Evolutionary conservation across 2,797 vertebrate genomes (phyloP).

Genomic region (Eulemur mongoz): DNA sequence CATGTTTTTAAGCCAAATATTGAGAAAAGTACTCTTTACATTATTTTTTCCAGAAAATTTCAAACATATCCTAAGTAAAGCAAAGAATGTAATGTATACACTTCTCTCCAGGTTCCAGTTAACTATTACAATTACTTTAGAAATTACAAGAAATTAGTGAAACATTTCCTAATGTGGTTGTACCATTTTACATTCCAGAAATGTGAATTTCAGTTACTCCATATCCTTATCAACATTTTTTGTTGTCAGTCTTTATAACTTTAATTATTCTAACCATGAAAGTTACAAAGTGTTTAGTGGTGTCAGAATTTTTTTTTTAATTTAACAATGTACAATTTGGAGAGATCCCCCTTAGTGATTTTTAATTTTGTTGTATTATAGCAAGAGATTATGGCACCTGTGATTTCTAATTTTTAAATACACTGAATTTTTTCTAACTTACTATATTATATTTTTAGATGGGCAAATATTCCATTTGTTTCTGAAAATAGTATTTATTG

Average conservation of each 20-base stretch:
- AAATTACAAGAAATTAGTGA: background rate
- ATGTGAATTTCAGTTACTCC: background rate
- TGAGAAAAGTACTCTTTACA: background rate
- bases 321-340: background rate
- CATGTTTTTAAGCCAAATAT: background rate
- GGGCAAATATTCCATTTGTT: background rate
- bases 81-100: background rate
- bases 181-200: background rate
- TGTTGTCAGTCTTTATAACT: background rate
- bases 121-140: background rate
- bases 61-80: background rate
- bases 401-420: background rate
- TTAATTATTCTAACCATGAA: background rate
- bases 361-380: background rate
- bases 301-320: background rate
- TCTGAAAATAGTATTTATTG: background rate
- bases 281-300: background rate
- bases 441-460: background rate
- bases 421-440: background rate
- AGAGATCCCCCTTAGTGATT: background rate
- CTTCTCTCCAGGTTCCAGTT: background rate
- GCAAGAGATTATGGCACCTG: background rate
- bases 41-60: background rate
- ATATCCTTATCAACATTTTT: background rate
- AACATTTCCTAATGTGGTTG: background rate